Percentiles rank a stretch among this genome's conserved stretches.
Conservation (phyloP, 2,113 vertebrate species). For the Sterrhoptilus dennistouni region DNA sequence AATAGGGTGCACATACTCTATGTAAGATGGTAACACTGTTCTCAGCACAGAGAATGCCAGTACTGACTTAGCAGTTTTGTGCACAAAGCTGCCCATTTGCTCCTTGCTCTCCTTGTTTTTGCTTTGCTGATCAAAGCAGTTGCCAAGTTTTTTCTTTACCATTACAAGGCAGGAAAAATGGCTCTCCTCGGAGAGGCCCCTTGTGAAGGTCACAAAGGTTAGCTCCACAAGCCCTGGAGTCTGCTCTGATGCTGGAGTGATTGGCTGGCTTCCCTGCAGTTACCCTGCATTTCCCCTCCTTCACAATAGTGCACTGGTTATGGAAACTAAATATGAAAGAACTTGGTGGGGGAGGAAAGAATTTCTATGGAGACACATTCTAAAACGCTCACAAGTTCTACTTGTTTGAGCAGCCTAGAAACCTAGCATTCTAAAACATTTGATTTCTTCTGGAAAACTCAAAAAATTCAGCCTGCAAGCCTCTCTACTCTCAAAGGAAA, state of each 20-base stretch:
- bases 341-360: conserved; percentile 54
- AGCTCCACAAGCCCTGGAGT: conserved; percentile 57
- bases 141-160: conserved; percentile 81
- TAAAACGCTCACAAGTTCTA: conserved; percentile 25
- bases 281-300: conserved; percentile 77
- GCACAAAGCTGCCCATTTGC: conserved; percentile 83
- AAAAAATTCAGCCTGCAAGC: neutral
- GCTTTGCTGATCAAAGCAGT: conserved; percentile 90
- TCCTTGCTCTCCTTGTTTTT: conserved; percentile 87
- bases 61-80: conserved; percentile 81
- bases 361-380: conserved; percentile 40
- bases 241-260: conserved; percentile 70
- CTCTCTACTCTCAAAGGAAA: neutral
- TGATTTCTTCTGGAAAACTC: conserved; percentile 34
- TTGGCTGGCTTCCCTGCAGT: conserved; percentile 78
- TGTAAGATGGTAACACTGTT: neutral
- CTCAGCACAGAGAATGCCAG: neutral
- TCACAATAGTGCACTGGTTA: conserved; percentile 64
- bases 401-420: conserved; percentile 39
- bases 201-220: conserved; percentile 78
- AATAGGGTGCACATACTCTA: neutral
- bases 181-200: conserved; percentile 78
- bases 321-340: conserved; percentile 86
- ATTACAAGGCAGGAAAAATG: conserved; percentile 79
- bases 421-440: neutral